phyloP scores from a whole-genome alignment of 2,113 vertebrate genomes.

The Alaudala cheleensis region DNA sequence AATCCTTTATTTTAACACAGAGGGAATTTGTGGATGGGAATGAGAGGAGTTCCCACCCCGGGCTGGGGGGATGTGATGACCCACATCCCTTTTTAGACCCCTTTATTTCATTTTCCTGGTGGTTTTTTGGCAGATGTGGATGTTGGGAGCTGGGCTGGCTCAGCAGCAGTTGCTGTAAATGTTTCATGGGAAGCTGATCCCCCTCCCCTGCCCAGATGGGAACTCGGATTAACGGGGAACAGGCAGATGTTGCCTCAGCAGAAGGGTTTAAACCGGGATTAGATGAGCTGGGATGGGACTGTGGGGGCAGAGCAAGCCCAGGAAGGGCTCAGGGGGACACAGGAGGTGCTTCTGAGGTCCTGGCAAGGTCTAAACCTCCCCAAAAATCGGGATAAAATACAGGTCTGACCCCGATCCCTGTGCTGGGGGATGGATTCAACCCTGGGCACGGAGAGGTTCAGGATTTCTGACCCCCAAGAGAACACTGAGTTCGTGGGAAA shows the following conservation, averaged over 20 bases:
- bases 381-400: neutral
- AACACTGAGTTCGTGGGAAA: too few species aligned
- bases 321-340: neutral
- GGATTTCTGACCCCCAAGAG: too few species aligned
- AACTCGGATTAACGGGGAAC: neutral
- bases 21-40: neutral
- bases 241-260: conserved; percentile 48
- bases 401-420: fast-evolving
- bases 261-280: conserved; percentile 21
- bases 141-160: neutral
- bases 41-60: fast-evolving
- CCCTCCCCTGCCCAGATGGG: conserved; percentile 8
- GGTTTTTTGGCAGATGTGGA: neutral
- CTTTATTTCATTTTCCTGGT: neutral
- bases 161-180: conserved; percentile 44
- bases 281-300: neutral
- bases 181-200: conserved; percentile 60
- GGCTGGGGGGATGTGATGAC: fast-evolving
- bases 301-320: neutral
- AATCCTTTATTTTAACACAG: neutral
- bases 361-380: fast-evolving
- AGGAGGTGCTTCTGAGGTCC: neutral
- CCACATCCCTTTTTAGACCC: neutral
- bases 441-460: too few species aligned
- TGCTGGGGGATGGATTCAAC: neutral